A percentile compares a stretch with the other conserved stretches of the same genome.
Conservation (phyloP, 2,888 invertebrate genomes). For the Dysmachus trigonus region DNA sequence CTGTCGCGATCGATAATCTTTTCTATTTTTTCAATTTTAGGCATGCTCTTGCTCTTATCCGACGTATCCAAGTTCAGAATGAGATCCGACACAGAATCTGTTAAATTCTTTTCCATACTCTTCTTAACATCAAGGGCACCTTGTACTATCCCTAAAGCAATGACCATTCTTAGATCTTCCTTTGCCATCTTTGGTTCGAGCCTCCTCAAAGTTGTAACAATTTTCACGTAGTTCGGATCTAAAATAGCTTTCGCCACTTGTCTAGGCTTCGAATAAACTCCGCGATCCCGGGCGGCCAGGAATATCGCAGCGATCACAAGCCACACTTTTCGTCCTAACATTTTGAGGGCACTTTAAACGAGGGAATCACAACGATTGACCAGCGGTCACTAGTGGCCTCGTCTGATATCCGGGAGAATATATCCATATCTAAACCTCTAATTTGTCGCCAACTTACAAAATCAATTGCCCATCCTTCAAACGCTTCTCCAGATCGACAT, state of each 20-base stretch:
- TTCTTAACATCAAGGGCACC: constrained; percentile 60
- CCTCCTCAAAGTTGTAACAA: constrained; percentile 58
- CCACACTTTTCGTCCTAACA: background rate
- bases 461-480: constrained; percentile 17
- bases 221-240: constrained; percentile 57
- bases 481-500: background rate
- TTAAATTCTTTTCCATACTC: constrained; percentile 58
- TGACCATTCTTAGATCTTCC: constrained; percentile 57
- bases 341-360: background rate
- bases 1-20: constrained; percentile 58
- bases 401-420: constrained; percentile 25
- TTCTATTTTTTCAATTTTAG: constrained; percentile 58
- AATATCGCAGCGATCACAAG: background rate
- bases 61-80: constrained; percentile 55
- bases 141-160: constrained; percentile 59
- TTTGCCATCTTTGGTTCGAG: constrained; percentile 56
- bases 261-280: constrained; percentile 49
- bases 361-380: constrained; percentile 46
- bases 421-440: constrained; percentile 43
- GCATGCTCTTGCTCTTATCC: constrained; percentile 52
- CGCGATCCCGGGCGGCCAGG: constrained; percentile 41
- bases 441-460: constrained; percentile 49
- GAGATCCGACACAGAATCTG: constrained; percentile 56
- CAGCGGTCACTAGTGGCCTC: constrained; percentile 44
- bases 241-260: constrained; percentile 52